phyloP scores from a whole-genome alignment of 2,888 invertebrate genomes.

The Caenorhabditis doughertyi region DNA sequence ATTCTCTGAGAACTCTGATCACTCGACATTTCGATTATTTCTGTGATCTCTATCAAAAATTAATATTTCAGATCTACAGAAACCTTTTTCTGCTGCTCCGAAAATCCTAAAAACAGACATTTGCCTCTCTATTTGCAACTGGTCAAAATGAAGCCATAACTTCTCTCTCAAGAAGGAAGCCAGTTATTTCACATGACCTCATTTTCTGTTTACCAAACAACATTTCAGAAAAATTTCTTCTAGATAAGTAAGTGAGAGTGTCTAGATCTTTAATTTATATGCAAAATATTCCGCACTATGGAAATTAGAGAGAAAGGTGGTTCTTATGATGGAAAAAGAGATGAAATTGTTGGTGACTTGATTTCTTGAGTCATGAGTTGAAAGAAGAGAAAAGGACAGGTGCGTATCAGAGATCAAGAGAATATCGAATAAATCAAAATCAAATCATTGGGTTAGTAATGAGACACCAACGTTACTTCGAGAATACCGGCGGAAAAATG shows the following conservation, averaged over 20 bases:
- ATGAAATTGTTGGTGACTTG: too few species aligned
- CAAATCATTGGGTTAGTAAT: too few species aligned
- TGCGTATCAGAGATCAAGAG: constrained; percentile 7
- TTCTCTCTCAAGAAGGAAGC: not conserved
- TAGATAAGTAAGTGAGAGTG: not conserved
- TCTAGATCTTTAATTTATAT: constrained; percentile 44
- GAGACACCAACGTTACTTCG: too few species aligned
- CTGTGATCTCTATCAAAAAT: not conserved
- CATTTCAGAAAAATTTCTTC: not conserved
- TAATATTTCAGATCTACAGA: constrained; percentile 9
- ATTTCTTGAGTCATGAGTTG: constrained; percentile 23
- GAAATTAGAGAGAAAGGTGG: constrained; percentile 19
- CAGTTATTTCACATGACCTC: constrained; percentile 19
- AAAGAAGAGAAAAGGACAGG: not conserved
- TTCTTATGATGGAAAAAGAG: not conserved
- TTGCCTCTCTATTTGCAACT: not conserved
- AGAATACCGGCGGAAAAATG: too few species aligned
- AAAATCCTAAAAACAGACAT: not conserved
- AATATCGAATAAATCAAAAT: not conserved
- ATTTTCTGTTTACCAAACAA: constrained; percentile 12
- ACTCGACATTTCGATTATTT: not conserved
- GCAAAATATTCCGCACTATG: constrained; percentile 33
- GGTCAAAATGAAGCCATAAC: constrained; percentile 34
- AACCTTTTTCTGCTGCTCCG: constrained; percentile 9
- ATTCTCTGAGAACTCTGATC: not conserved